These are phyloP conservation scores for Melanerpes aurifrons DNA, from an alignment of 2,113 vertebrate genomes.

Conservation along the genomic window DNA sequence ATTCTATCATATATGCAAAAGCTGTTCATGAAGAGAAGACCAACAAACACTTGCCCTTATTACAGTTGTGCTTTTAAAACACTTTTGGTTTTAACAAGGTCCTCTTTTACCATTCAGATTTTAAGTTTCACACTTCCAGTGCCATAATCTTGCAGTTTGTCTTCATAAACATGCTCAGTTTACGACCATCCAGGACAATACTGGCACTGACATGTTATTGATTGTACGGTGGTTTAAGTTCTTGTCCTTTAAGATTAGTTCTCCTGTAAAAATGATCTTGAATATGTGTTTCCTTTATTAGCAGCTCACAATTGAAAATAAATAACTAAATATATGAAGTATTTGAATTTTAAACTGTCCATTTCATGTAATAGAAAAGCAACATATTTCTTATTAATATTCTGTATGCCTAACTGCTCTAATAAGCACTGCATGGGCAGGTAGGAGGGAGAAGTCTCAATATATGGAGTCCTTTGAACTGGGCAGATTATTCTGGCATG, in stretches of 20 bases:
- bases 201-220: conserved; percentile 52
- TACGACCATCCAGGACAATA: neutral
- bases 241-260: conserved; percentile 29
- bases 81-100: neutral
- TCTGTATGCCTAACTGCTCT: conserved; percentile 35
- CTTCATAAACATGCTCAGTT: conserved; percentile 52
- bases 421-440: conserved; percentile 45
- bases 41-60: neutral
- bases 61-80: neutral
- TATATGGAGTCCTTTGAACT: conserved; percentile 12
- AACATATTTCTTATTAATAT: conserved; percentile 51
- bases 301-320: conserved; percentile 12
- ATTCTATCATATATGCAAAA: neutral
- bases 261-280: conserved; percentile 58
- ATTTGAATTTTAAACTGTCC: conserved; percentile 41
- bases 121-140: conserved; percentile 52
- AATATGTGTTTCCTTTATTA: conserved; percentile 42
- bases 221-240: conserved; percentile 46
- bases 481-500: conserved; percentile 24
- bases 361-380: conserved; percentile 53
- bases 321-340: neutral
- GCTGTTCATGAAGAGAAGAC: neutral
- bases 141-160: conserved; percentile 13
- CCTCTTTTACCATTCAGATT: conserved; percentile 48
- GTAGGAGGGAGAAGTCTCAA: neutral